Conservation (phyloP, 2,888 invertebrate genomes). For the Dione vanillae region DNA sequence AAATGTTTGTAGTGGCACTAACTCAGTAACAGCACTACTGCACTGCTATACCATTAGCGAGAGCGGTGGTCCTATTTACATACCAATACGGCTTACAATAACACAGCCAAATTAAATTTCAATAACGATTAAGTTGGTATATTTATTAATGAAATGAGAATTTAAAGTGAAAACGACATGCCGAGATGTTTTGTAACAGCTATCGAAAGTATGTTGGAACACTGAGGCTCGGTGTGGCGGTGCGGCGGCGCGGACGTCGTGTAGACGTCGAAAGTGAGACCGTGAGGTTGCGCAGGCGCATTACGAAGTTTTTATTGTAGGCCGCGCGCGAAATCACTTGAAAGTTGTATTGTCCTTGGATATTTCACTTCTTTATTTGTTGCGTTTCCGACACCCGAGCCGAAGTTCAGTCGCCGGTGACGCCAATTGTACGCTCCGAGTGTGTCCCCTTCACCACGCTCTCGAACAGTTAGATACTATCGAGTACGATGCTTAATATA, state of each 20-base stretch:
- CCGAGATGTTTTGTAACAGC: slow-evolving; percentile 74
- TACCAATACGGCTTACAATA: slow-evolving; percentile 43
- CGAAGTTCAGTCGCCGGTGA: slow-evolving; percentile 72
- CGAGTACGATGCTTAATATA: slow-evolving; percentile 50
- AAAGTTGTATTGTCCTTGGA: slow-evolving; percentile 84
- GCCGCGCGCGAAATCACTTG: slow-evolving; percentile 83
- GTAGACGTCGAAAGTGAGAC: slow-evolving; percentile 81
- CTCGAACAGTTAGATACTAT: slow-evolving; percentile 55
- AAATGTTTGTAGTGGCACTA: slow-evolving; percentile 70
- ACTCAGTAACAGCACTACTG: slow-evolving; percentile 64
- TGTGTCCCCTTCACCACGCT: slow-evolving; percentile 73
- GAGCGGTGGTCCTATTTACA: slow-evolving; percentile 58
- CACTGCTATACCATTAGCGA: slow-evolving; percentile 59
- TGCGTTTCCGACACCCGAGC: slow-evolving; percentile 78
- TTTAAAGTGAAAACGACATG: slow-evolving; percentile 71
- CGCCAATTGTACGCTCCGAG: slow-evolving; percentile 65
- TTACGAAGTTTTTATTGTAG: slow-evolving; percentile 84
- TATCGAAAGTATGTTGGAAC: slow-evolving; percentile 76
- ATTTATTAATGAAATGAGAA: slow-evolving; percentile 53
- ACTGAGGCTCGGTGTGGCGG: slow-evolving; percentile 60
- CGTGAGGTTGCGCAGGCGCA: slow-evolving; percentile 81
- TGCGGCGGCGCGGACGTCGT: slow-evolving; percentile 55
- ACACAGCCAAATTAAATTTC: slow-evolving; percentile 20
- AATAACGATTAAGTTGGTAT: slow-evolving; percentile 11
- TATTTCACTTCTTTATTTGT: slow-evolving; percentile 83